These are phyloP conservation scores for Thera britannica DNA, from an alignment of 2,888 invertebrate species.

Conservation along the genomic window DNA sequence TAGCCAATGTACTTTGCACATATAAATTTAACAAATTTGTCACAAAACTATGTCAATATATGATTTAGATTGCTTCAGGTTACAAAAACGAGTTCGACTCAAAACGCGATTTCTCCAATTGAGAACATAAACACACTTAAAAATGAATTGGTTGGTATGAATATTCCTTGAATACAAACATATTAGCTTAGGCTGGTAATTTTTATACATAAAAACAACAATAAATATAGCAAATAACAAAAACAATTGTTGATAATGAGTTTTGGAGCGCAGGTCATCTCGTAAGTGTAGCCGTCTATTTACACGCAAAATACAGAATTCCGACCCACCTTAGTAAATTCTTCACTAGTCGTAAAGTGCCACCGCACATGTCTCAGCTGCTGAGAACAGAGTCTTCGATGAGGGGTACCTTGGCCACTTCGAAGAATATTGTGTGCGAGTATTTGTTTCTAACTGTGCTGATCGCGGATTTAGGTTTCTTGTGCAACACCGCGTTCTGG, in stretches of 20 bases:
- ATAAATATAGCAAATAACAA: constrained; percentile 37
- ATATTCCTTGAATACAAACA: constrained; percentile 12
- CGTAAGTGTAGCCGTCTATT: constrained; percentile 39
- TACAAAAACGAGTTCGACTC: constrained; percentile 45
- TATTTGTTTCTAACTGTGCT: constrained; percentile 96
- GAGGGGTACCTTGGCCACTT: constrained; percentile 93
- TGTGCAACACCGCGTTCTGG: constrained; percentile 91
- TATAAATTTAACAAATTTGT: constrained; percentile 16
- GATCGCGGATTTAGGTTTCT: constrained; percentile 91
- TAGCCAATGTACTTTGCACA: constrained; percentile 6
- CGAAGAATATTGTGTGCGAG: constrained; percentile 96
- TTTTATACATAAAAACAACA: constrained; percentile 32
- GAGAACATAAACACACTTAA: constrained; percentile 4
- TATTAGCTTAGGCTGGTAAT: constrained; percentile 20
- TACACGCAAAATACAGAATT: constrained; percentile 52
- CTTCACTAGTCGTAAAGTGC: constrained; percentile 61
- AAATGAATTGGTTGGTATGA: not conserved
- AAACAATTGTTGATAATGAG: constrained; percentile 20
- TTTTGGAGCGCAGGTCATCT: constrained; percentile 32
- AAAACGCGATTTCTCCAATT: constrained; percentile 25
- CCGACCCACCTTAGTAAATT: constrained; percentile 67
- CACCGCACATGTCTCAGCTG: constrained; percentile 64
- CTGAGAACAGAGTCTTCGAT: constrained; percentile 66
- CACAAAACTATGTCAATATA: constrained; percentile 44
- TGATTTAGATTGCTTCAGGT: constrained; percentile 46